Percentiles rank a stretch among this genome's conserved stretches.
These are phyloP conservation scores for Malthinus seriepunctatus DNA, from an alignment of 2,888 invertebrate genomes.

Conservation along the genomic window DNA sequence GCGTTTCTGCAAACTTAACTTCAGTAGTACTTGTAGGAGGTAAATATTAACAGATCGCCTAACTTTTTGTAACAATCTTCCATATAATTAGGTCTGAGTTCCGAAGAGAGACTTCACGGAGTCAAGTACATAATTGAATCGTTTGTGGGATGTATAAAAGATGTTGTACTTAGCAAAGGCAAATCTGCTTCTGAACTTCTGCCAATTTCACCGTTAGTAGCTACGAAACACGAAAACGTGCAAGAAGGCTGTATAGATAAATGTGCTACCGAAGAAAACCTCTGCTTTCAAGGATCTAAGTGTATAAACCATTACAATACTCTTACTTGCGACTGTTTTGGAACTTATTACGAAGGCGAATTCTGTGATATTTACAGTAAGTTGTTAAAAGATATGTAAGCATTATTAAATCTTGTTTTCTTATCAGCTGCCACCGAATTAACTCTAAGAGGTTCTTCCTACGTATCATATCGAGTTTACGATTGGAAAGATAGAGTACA, in stretches of 20 bases:
- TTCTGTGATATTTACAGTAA: slow-evolving; percentile 90
- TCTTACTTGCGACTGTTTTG: slow-evolving; percentile 91
- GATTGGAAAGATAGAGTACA: slow-evolving; percentile 92
- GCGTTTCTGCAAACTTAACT: slow-evolving; percentile 81
- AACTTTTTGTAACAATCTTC: neutral
- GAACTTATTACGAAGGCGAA: slow-evolving; percentile 88
- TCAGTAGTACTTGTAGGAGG: slow-evolving; percentile 90
- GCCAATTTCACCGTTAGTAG: slow-evolving; percentile 80
- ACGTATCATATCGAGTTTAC: slow-evolving; percentile 89
- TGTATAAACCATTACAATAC: slow-evolving; percentile 93
- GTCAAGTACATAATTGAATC: slow-evolving; percentile 92
- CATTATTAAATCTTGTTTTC: too few species aligned
- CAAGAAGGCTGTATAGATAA: slow-evolving; percentile 87
- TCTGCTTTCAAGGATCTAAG: slow-evolving; percentile 84
- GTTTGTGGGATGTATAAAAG: slow-evolving; percentile 89
- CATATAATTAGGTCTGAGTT: slow-evolving; percentile 70
- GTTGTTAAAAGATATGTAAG: slow-evolving; percentile 50
- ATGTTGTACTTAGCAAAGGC: slow-evolving; percentile 83
- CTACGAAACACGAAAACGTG: slow-evolving; percentile 87
- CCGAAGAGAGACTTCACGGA: slow-evolving; percentile 85
- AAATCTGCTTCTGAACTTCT: slow-evolving; percentile 82
- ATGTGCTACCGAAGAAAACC: slow-evolving; percentile 78
- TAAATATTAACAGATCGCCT: slow-evolving; percentile 47
- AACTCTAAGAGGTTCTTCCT: slow-evolving; percentile 88
- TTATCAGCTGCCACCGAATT: slow-evolving; percentile 80